Evolutionary conservation across 2,113 vertebrate genomes (phyloP).

Genomic region (Pimephales promelas): DNA sequence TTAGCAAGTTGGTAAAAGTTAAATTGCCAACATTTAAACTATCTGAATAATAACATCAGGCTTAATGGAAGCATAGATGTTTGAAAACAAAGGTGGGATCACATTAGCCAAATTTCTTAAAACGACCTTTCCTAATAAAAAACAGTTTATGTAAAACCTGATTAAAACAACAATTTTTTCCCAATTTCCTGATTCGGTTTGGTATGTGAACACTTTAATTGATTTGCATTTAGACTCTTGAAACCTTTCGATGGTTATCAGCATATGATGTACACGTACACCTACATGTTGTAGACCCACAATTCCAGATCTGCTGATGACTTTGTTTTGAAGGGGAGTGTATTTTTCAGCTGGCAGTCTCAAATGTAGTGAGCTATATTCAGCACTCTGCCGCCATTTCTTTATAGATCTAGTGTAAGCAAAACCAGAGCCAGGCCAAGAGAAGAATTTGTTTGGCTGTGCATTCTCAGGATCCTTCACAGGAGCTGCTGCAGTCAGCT

Average conservation of each 20-base stretch:
- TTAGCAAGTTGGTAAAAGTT: too few relatives aligned
- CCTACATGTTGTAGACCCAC: not conserved
- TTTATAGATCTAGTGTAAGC: constrained; percentile 13
- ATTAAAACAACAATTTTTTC: too few relatives aligned
- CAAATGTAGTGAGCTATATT: not conserved
- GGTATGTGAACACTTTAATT: not conserved
- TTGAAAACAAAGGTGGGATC: too few relatives aligned
- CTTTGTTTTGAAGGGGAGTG: not conserved
- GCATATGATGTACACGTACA: not conserved
- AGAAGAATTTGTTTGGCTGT: not conserved
- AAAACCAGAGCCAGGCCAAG: not conserved
- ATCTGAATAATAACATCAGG: too few relatives aligned
- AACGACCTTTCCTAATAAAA: too few relatives aligned
- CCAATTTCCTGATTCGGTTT: too few relatives aligned
- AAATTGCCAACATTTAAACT: too few relatives aligned
- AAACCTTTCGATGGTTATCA: not conserved
- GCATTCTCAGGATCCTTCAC: not conserved
- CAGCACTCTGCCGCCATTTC: not conserved
- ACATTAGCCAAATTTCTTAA: too few relatives aligned
- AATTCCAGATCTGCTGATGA: not conserved
- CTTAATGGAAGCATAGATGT: too few relatives aligned
- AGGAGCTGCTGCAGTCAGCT: constrained; percentile 9
- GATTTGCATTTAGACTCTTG: not conserved
- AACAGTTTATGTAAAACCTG: too few relatives aligned
- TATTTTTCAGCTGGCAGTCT: not conserved